Evolutionary conservation across 2,888 invertebrate genomes (phyloP), one percentile per base, ranked within the genome.

Genomic region (Sinhomidia bicolor): DNA sequence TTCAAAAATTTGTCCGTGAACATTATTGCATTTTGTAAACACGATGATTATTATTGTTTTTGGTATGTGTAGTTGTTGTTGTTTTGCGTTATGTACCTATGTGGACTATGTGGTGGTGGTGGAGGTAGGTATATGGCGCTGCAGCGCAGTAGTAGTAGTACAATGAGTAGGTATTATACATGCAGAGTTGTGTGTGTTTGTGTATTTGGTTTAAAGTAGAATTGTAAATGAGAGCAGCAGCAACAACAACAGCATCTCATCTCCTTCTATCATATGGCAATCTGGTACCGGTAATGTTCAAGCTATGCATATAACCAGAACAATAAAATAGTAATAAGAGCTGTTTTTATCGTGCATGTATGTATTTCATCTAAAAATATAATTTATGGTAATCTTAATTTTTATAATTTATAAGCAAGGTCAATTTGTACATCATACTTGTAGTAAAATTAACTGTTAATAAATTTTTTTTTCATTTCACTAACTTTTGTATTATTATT

Each of bases 221-320:
- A 54, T 54, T 6, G 17, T n/a, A 54, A 23, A 4, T 1, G 29
- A 14, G 29, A 62, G 17, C 51, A 12, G 14, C 29, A 62, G 14
- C 62, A 71, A 71, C 41, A 71, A 36, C 36, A 5, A 44, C 41
- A 17, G 36, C n/a, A 32, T 23, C 41, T 71, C 20, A 32, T 23
- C 41, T 71, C 20, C 44, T 4, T 10, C 3, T n/a, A 74, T 74
- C 74, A 47, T 74, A 47, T 74, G 47, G 47, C 26, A 51, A 29
- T 74, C n/a, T 74, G 47, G 7, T 51, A 74, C 74, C 74, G 74
- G 74, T 74, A 74, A 74, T 74, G 12, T 74, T 74, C 47, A 74
- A 74, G 26, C 26, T 17, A 47, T 1, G 1, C n/a, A 41, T 26
- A 51, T 74, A 44, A 23, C 1, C 14, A 32, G 12, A 62, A 7